phyloP scores from a whole-genome alignment of 1,140 invertebrate genomes.

The Charaxes varanes region DNA sequence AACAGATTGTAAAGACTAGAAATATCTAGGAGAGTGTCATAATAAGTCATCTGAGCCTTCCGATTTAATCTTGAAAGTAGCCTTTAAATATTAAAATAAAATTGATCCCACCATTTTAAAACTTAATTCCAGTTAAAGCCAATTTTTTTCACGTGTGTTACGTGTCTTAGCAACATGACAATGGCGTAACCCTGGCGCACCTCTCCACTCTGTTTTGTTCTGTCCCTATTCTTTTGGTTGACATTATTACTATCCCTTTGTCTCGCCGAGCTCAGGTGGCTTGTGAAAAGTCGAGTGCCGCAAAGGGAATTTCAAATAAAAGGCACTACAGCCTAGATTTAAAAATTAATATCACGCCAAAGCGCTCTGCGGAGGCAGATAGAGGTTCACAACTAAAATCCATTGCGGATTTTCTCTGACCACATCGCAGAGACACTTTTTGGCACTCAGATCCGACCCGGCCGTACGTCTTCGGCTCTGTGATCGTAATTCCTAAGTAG shows the following conservation, averaged over 20 bases:
- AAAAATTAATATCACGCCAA: conserved; percentile 22
- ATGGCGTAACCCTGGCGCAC: conserved; percentile 38
- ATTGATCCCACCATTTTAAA: too few relatives aligned
- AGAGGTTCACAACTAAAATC: conserved; percentile 34
- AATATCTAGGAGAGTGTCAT: too few relatives aligned
- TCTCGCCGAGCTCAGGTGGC: conserved; percentile 29
- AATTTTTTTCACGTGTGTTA: conserved; percentile 5
- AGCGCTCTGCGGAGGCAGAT: conserved; percentile 17
- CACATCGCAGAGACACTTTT: conserved; percentile 34
- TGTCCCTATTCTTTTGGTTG: conserved; percentile 46
- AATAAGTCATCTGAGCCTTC: too few relatives aligned
- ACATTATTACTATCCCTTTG: conserved; percentile 55
- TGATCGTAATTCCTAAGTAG: conserved; percentile 42
- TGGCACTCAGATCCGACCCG: conserved; percentile 36
- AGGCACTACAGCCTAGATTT: conserved; percentile 21
- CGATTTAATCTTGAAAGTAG: too few relatives aligned
- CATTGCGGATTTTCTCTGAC: conserved; percentile 35
- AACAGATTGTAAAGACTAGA: too few relatives aligned
- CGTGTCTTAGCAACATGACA: conserved; percentile 27
- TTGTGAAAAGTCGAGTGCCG: conserved; percentile 33
- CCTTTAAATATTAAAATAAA: too few relatives aligned
- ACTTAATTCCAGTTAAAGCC: too few relatives aligned
- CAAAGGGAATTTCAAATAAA: conserved; percentile 23
- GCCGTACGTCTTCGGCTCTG: conserved; percentile 21
- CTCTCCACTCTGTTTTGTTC: conserved; percentile 55